These are phyloP conservation scores for Mylabris phalerata DNA, from an alignment of 1,140 invertebrate genomes.

Conservation along the genomic window DNA sequence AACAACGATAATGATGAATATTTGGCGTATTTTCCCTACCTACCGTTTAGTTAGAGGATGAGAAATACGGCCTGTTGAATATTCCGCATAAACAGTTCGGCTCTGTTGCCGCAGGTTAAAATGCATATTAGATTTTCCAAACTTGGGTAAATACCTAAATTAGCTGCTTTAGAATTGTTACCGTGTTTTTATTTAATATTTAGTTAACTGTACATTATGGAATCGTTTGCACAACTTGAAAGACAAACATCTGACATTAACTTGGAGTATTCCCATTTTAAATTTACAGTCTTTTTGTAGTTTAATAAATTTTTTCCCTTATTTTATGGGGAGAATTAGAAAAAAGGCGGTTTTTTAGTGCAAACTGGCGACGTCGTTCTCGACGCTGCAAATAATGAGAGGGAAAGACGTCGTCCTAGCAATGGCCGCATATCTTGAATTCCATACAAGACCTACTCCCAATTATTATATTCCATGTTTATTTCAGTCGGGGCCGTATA, in stretches of 20 bases:
- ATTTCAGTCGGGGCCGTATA: constrained; percentile 28
- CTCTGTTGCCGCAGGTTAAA: constrained; percentile 27
- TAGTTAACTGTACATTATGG: too few relatives aligned
- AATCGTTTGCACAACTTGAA: too few relatives aligned
- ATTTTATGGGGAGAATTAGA: too few relatives aligned
- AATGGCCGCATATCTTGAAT: constrained; percentile 30
- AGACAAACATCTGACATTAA: too few relatives aligned
- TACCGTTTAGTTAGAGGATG: constrained; percentile 1
- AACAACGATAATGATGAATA: constrained; percentile 3
- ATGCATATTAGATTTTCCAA: constrained; percentile 34
- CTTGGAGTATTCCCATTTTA: too few relatives aligned
- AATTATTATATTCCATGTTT: constrained; percentile 37
- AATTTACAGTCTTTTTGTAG: too few relatives aligned
- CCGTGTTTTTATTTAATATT: constrained; percentile 13
- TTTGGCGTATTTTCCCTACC: constrained; percentile 1
- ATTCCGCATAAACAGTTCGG: constrained; percentile 29
- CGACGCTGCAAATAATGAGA: constrained; percentile 16
- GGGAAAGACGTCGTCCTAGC: constrained; percentile 14
- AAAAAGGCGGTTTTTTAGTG: too few relatives aligned
- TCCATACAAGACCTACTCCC: constrained; percentile 22
- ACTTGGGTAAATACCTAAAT: constrained; percentile 28
- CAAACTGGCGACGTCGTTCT: too few relatives aligned
- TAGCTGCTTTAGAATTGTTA: constrained; percentile 20
- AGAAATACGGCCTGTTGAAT: constrained; percentile 20
- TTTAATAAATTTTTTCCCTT: too few relatives aligned